Base-by-base conservation (phyloP, 2,113 vertebrate genomes). In the Heterocephalus glaber region DNA sequence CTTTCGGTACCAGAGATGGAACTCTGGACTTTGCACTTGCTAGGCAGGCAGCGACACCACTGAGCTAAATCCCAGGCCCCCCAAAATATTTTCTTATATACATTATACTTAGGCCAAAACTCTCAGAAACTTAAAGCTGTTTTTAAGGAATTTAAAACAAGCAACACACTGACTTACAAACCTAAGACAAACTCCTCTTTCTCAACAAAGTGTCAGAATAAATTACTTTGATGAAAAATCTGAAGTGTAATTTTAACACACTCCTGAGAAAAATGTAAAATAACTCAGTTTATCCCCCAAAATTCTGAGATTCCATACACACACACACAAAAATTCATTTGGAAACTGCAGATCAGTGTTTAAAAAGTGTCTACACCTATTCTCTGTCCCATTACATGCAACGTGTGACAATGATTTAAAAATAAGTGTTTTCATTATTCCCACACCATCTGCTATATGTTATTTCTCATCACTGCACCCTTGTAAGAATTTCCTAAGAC, bases 141-240 rank as follows among this genome's bases (percentile, higher is more conserved):
- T 83, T 76, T 56, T 91, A 74, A 94, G 58, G 28, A 85, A 90
- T 38, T 83, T 84, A 61, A 95, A 97, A 93, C 11, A 92, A 91
- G 11, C 33, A 94, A 76, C 7, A 85, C 5, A 68, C 0, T 76
- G 19, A 89, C 35, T 97, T 86, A 89, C 24, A 93, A 89, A 86
- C 6, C 0, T 33, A 35, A 83, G 12, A 65, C 70, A 89, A 92
- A 33, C 13, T 81, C 92, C 28, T 95, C 54, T 94, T 96, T 38
- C 86, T 8, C 70, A 74, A 61, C 5, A 66, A 74, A 95, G 95
- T 60, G 82, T n/a, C 30, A 94, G n/a, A 80, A 65, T 35, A 17
- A 90, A 35, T 85, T 80, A 84, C 17, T 89, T 72, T 95, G 74
- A 72, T 79, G 66, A 90, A 92, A 88, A 65, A 82, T 77, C 47